Evolutionary conservation across 2,888 invertebrate genomes (phyloP).

Genomic region (Papilio demoleus): DNA sequence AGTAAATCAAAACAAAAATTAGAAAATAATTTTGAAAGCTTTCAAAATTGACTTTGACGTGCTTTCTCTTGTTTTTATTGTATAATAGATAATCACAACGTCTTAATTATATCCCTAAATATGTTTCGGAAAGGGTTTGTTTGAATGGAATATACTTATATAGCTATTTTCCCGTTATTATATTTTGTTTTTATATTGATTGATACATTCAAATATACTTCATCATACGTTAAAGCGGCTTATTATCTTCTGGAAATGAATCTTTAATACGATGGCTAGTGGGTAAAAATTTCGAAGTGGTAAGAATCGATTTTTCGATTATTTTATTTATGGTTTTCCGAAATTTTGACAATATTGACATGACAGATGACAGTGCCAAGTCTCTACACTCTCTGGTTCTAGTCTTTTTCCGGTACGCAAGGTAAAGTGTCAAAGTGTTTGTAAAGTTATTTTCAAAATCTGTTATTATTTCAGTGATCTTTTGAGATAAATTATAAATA

Average conservation of each 20-base stretch:
- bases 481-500: slow-evolving; percentile 48
- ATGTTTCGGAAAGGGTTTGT: too few relatives aligned
- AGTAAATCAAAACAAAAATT: slow-evolving; percentile 52
- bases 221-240: too few relatives aligned
- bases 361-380: slow-evolving; percentile 41
- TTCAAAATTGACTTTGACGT: slow-evolving; percentile 54
- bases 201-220: too few relatives aligned
- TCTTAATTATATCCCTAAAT: not conserved
- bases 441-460: slow-evolving; percentile 67
- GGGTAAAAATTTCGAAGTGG: not conserved
- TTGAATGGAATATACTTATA: too few relatives aligned
- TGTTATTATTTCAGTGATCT: slow-evolving; percentile 65
- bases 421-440: slow-evolving; percentile 80
- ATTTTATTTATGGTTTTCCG: not conserved
- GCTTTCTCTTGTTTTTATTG: slow-evolving; percentile 58
- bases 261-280: not conserved
- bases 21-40: slow-evolving; percentile 53
- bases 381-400: slow-evolving; percentile 48
- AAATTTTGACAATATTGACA: slow-evolving; percentile 17
- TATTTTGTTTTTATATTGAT: too few relatives aligned
- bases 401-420: slow-evolving; percentile 80
- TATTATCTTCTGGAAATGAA: not conserved
- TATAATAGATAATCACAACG: slow-evolving; percentile 16
- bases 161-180: not conserved
- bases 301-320: slow-evolving; percentile 24